phyloP scores from a whole-genome alignment of 2,113 vertebrate species.

The Pachycephala philippinensis region DNA sequence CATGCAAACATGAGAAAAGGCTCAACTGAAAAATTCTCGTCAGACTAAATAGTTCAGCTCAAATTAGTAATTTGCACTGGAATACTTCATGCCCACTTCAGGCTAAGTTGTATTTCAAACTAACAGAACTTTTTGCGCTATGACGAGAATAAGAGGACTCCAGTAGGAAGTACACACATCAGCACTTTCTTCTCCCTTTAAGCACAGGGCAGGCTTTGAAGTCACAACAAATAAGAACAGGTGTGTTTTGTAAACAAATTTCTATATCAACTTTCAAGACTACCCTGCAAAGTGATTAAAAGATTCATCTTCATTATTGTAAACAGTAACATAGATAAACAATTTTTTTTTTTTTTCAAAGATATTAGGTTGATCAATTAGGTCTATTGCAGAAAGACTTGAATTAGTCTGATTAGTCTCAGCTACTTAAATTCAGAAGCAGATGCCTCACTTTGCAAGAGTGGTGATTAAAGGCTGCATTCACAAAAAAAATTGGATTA shows the following conservation, averaged over 20 bases:
- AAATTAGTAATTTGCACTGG: neutral
- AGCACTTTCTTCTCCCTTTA: neutral
- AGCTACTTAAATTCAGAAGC: constrained; percentile 61
- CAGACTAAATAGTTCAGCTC: neutral
- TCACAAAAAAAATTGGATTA: constrained; percentile 49
- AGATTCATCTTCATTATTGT: neutral
- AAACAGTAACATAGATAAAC: neutral
- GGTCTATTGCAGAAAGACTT: constrained; percentile 11
- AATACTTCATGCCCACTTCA: neutral
- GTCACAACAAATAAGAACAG: neutral
- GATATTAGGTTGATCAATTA: constrained; percentile 45
- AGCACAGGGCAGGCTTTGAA: neutral
- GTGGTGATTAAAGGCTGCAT: constrained; percentile 50
- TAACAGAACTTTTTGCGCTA: neutral
- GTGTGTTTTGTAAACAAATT: constrained; percentile 21
- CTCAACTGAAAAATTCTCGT: neutral
- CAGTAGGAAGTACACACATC: neutral
- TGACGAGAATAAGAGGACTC: neutral
- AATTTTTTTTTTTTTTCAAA: neutral
- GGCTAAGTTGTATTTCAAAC: neutral
- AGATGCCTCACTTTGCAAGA: constrained; percentile 56
- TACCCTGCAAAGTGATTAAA: neutral
- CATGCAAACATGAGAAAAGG: neutral
- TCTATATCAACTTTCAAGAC: neutral
- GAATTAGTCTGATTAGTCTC: constrained; percentile 60